These are phyloP conservation scores for Serinus canaria DNA, from an alignment of 2,113 vertebrate genomes.

Conservation along the genomic window DNA sequence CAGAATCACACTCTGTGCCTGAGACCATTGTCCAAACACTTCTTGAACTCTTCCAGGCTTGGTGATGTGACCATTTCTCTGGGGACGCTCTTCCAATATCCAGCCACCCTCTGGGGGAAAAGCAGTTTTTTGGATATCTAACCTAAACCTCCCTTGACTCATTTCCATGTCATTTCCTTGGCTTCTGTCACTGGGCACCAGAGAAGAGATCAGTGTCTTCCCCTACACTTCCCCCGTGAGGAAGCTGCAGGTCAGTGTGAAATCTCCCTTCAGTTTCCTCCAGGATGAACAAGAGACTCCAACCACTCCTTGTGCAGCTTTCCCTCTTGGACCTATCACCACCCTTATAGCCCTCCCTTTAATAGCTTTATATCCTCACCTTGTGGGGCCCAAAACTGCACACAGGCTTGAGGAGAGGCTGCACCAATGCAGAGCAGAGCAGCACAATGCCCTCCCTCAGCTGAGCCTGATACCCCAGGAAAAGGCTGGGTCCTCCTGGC, in stretches of 20 bases:
- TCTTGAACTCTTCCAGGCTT: background rate
- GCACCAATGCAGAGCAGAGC: background rate
- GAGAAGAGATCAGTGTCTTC: background rate
- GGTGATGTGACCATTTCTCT: background rate
- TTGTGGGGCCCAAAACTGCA: background rate
- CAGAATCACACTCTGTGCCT: background rate
- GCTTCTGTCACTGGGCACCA: background rate
- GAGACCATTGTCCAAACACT: background rate
- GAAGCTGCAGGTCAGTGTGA: background rate
- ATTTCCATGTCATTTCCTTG: background rate
- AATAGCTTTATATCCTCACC: background rate
- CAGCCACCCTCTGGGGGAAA: fast-evolving
- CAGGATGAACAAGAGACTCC: background rate
- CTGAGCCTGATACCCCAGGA: background rate
- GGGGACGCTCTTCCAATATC: background rate
- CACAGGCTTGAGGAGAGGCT: background rate
- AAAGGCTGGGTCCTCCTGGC: background rate
- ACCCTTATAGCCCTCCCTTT: background rate
- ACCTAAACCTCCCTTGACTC: background rate
- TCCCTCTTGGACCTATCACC: background rate
- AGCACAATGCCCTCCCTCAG: background rate
- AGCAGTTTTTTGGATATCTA: background rate
- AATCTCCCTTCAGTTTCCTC: background rate
- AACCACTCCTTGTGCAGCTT: background rate
- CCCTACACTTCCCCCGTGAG: background rate